phyloP scores from a whole-genome alignment of 2,113 vertebrate genomes.

The Aldabrachelys gigantea region DNA sequence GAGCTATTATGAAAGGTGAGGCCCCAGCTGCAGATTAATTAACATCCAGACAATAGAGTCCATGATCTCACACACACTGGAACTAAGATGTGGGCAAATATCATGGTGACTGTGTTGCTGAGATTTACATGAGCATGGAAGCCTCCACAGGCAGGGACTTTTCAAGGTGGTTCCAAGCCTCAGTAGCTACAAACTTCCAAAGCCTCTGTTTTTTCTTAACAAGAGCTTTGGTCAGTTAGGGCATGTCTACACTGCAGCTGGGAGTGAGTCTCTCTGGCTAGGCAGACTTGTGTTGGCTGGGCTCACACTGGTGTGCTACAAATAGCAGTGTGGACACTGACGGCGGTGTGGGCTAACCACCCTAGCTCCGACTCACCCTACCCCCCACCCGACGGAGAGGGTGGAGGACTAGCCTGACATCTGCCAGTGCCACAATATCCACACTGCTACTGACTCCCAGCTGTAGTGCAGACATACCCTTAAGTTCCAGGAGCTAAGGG shows the following conservation, averaged over 20 bases:
- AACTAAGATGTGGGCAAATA: not conserved
- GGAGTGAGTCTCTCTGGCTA: not conserved
- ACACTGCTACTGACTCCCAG: not conserved
- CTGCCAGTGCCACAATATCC: not conserved
- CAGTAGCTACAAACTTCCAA: not conserved
- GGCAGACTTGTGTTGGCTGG: not conserved
- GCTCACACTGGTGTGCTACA: not conserved
- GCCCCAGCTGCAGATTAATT: not conserved
- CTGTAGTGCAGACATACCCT: not conserved
- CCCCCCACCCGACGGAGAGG: not conserved
- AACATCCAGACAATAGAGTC: not conserved
- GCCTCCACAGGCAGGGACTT: not conserved
- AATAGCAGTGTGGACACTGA: not conserved
- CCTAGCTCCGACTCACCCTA: not conserved
- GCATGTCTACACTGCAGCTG: not conserved
- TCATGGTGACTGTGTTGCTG: not conserved
- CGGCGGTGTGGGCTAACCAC: not conserved
- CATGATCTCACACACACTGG: not conserved
- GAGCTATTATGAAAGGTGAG: not conserved
- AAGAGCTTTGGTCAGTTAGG: not conserved
- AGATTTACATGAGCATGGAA: not conserved
- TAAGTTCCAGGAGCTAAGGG: not conserved
- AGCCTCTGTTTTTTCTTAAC: not conserved
- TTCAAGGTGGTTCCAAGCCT: not conserved
- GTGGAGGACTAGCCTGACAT: not conserved